Conservation (phyloP, 2,888 invertebrate species). For the Cosmopolites sordidus region DNA sequence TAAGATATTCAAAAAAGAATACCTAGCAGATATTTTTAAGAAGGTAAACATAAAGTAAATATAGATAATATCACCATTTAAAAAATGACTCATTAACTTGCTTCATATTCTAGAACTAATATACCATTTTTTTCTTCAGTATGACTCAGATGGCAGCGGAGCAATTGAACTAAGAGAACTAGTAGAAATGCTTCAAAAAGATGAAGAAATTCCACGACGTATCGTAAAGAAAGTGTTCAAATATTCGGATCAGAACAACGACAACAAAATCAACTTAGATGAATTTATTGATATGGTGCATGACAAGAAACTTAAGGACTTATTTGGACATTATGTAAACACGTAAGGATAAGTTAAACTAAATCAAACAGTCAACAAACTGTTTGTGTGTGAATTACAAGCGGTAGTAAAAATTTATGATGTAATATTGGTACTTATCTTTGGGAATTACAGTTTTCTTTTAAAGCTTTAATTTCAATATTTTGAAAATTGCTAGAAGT, state of each 20-base stretch:
- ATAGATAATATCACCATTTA: too few relatives aligned
- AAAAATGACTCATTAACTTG: too few relatives aligned
- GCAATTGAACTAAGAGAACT: slow-evolving; percentile 64
- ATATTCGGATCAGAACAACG: slow-evolving; percentile 59
- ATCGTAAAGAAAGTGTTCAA: slow-evolving; percentile 61
- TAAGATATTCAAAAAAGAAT: too few relatives aligned
- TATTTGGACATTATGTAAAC: slow-evolving; percentile 62
- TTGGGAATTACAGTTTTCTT: too few relatives aligned
- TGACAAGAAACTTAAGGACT: slow-evolving; percentile 54
- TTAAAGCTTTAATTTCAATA: too few relatives aligned
- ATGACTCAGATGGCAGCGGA: slow-evolving; percentile 60
- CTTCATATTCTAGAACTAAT: neutral
- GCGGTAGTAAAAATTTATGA: too few relatives aligned
- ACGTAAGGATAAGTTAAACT: slow-evolving; percentile 45
- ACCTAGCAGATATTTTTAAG: too few relatives aligned
- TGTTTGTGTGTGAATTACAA: too few relatives aligned
- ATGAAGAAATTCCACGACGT: slow-evolving; percentile 34
- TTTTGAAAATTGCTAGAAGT: too few relatives aligned
- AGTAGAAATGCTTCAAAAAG: slow-evolving; percentile 54
- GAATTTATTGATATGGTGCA: slow-evolving; percentile 70
- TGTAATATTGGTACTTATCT: too few relatives aligned
- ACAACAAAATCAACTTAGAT: slow-evolving; percentile 63
- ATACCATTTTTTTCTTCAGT: slow-evolving; percentile 12
- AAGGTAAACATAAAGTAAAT: too few relatives aligned
- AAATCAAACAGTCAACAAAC: too few relatives aligned